These are phyloP conservation scores for Campylomormyrus numenius DNA, from an alignment of 2,113 vertebrate species.

Conservation along the genomic window DNA sequence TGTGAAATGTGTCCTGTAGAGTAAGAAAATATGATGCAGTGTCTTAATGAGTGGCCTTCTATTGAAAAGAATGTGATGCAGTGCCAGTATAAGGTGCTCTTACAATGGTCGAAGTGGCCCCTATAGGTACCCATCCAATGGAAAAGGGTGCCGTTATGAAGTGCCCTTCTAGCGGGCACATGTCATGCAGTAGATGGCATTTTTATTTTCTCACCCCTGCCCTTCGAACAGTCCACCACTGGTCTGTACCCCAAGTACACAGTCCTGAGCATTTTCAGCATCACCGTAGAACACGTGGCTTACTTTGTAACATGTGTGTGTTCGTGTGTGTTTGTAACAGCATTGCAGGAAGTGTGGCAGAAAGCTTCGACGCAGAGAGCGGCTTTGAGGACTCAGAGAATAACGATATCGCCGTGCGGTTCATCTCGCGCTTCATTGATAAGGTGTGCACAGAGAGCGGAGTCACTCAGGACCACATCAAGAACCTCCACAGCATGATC, in stretches of 20 bases:
- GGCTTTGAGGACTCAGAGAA: slow-evolving; percentile 94
- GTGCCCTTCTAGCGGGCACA: too few relatives aligned
- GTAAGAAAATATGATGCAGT: too few relatives aligned
- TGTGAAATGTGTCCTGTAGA: too few relatives aligned
- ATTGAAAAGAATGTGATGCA: too few relatives aligned
- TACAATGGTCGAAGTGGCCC: too few relatives aligned
- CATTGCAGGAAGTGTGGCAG: slow-evolving; percentile 93
- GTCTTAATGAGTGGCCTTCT: too few relatives aligned
- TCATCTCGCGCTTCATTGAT: slow-evolving; percentile 92
- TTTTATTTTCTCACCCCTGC: too few relatives aligned
- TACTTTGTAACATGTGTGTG: not conserved
- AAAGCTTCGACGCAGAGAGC: slow-evolving; percentile 96
- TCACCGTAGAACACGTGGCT: not conserved
- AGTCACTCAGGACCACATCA: slow-evolving; percentile 95
- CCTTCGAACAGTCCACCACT: too few relatives aligned
- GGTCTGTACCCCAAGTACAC: not conserved
- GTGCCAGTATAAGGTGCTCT: too few relatives aligned
- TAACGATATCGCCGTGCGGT: slow-evolving; percentile 84
- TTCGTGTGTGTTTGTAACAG: slow-evolving; percentile 48
- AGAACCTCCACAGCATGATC: slow-evolving; percentile 95
- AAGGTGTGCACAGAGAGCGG: slow-evolving; percentile 97
- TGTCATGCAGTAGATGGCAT: too few relatives aligned
- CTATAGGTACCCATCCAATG: too few relatives aligned
- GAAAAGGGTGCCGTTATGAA: too few relatives aligned
- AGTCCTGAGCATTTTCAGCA: not conserved